phyloP scores from a whole-genome alignment of 2,113 vertebrate species.

The Rhinoderma darwinii region DNA sequence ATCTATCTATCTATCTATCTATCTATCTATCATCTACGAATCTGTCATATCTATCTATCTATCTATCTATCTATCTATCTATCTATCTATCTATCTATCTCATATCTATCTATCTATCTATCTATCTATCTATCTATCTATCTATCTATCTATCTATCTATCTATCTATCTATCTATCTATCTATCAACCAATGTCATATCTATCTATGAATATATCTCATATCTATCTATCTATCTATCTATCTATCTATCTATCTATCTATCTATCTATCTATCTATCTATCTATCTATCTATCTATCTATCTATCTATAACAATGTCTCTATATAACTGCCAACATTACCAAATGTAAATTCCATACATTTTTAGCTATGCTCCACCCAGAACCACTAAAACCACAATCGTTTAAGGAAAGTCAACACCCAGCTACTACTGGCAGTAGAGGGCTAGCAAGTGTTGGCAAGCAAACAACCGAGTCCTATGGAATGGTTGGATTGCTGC shows the following conservation, averaged over 20 bases:
- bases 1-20: no score
- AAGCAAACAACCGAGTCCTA: neutral
- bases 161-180: no score
- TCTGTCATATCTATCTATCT: constrained; percentile 6
- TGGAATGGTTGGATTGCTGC: neutral
- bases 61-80: constrained; percentile 16
- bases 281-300: neutral
- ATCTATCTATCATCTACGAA: no score
- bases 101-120: no score
- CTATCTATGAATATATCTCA: no score
- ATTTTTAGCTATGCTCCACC: neutral
- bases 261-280: no score
- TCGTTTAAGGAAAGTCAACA: neutral
- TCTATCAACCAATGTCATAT: no score
- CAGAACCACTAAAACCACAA: constrained; percentile 1
- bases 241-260: no score
- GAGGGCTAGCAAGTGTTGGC: neutral
- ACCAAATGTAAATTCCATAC: neutral
- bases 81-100: no score
- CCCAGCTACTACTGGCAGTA: neutral
- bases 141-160: neutral
- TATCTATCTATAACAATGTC: neutral
- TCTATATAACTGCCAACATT: neutral
- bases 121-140: no score
- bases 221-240: neutral